A percentile compares a stretch with the other conserved stretches of the same genome.
Conservation (phyloP, 2,888 invertebrate species). For the Torymus tubicola region DNA sequence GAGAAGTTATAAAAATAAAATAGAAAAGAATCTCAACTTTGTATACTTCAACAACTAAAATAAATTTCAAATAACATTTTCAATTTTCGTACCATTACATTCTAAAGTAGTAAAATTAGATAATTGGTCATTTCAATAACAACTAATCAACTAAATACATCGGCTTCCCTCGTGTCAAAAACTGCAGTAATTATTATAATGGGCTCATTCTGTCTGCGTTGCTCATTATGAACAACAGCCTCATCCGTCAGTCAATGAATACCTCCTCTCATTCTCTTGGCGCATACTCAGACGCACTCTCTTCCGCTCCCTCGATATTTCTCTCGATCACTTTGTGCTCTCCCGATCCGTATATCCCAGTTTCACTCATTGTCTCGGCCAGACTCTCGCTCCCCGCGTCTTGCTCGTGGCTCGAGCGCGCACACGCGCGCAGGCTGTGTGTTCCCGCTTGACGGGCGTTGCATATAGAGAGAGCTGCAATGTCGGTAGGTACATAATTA, state of each 20-base stretch:
- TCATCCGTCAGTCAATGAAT: constrained; percentile 2
- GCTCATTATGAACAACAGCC: background rate
- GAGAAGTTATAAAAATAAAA: too few species aligned
- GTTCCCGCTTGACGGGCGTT: constrained; percentile 52
- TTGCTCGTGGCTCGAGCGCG: constrained; percentile 55
- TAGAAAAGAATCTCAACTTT: too few species aligned
- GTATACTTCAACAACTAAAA: too few species aligned
- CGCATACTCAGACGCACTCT: background rate
- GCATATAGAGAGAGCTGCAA: constrained; percentile 56
- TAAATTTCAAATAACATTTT: too few species aligned
- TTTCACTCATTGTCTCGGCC: constrained; percentile 30
- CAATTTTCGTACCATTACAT: too few species aligned
- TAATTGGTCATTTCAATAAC: too few species aligned
- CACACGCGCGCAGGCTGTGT: constrained; percentile 59
- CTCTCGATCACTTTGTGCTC: constrained; percentile 1
- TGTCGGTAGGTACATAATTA: constrained; percentile 64
- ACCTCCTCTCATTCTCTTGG: background rate
- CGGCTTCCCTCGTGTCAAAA: too few species aligned
- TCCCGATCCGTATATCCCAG: constrained; percentile 10
- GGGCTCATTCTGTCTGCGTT: too few species aligned
- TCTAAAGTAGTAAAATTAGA: too few species aligned
- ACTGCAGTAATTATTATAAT: too few species aligned
- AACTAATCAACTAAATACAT: too few species aligned
- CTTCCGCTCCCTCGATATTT: background rate
- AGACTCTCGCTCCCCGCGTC: constrained; percentile 18